Base-by-base conservation (phyloP, 2,888 invertebrate genomes). In the Lucinisca nassula region DNA sequence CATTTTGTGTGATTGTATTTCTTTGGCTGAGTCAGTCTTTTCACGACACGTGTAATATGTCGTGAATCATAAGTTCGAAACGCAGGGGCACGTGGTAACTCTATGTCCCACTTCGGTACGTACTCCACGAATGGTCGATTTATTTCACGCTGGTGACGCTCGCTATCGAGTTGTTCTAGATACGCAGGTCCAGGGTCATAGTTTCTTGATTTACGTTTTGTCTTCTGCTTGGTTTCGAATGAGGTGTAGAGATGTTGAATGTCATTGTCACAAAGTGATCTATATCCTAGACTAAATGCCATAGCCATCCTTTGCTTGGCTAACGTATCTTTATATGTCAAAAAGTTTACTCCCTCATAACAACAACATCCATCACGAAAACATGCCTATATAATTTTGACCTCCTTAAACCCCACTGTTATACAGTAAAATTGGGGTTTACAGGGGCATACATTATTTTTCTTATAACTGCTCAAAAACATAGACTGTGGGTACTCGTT, bases 21-120 rank as follows among this genome's bases (percentile, higher is more conserved):
- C 10, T 27, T 67, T 3, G 83, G 73, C 75, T 82, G 83, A 24
- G 82, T 82, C 35, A 90, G 77, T 27, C 92, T 82, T 4, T 79
- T 72, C 14, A 92, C 92, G n/a, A 91, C 85, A 17, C 32, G 73
- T 6, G 83, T 75, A 0, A 90, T 89, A 12, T 90, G 70, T 0
- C 30, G n/a, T n/a, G 70, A 45, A 0, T 82, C 85, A 17, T 91
- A 40, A 14, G 79, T 81, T 27, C 91, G 79, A 58, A 90, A 92
- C 0, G 92, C 90, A 0, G 89, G 89, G 0, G 92, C 92, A 55
- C 84, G 80, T 6, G 92, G 90, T 0, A 92, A 77, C 55, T 83
- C 84, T 40, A 89, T 84, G 2, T 81, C 85, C 61, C 89, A 88
- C 17, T 85, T 79, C 0, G 87, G 81, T 24, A 77, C 51, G 79